Conservation (phyloP, 2,113 vertebrate genomes). For the Stigmatopora argus region DNA sequence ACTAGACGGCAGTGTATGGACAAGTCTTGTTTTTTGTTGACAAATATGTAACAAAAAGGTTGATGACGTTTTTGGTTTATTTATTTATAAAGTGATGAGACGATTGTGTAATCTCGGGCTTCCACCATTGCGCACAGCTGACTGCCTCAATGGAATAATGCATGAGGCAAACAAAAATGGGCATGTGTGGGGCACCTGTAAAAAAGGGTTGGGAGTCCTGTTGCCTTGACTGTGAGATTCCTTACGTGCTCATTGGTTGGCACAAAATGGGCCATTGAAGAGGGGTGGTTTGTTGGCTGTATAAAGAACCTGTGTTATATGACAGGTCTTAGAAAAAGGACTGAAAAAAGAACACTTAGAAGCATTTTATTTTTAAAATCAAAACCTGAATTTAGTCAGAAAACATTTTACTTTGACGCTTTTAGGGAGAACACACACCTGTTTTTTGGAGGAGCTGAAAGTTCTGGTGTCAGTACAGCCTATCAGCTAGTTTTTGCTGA, state of each 20-base stretch:
- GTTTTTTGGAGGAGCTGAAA: neutral
- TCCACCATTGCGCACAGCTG: constrained; percentile 35
- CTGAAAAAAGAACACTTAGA: constrained; percentile 9
- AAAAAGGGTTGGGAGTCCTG: constrained; percentile 48
- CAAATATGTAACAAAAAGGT: constrained; percentile 50
- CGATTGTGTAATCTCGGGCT: constrained; percentile 15
- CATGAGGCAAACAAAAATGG: constrained; percentile 58
- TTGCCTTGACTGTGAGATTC: constrained; percentile 59
- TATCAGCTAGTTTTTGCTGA: constrained; percentile 2
- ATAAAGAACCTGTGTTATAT: constrained; percentile 59
- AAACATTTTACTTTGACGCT: neutral
- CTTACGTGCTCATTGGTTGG: constrained; percentile 60
- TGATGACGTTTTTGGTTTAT: constrained; percentile 18
- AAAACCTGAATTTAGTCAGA: no score
- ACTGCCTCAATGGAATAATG: constrained; percentile 54
- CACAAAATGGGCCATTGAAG: constrained; percentile 32
- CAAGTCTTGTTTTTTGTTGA: neutral
- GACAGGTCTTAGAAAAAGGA: constrained; percentile 18
- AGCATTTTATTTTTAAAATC: neutral
- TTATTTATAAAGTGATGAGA: constrained; percentile 40
- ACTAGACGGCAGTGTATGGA: neutral
- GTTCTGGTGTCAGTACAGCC: neutral
- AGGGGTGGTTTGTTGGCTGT: constrained; percentile 42
- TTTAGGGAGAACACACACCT: constrained; percentile 1
- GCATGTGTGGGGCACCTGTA: constrained; percentile 57